Percentiles rank a stretch among this genome's conserved stretches.
These are phyloP conservation scores for Neolamprologus brichardi DNA, from an alignment of 2,113 vertebrate species.

Conservation along the genomic window DNA sequence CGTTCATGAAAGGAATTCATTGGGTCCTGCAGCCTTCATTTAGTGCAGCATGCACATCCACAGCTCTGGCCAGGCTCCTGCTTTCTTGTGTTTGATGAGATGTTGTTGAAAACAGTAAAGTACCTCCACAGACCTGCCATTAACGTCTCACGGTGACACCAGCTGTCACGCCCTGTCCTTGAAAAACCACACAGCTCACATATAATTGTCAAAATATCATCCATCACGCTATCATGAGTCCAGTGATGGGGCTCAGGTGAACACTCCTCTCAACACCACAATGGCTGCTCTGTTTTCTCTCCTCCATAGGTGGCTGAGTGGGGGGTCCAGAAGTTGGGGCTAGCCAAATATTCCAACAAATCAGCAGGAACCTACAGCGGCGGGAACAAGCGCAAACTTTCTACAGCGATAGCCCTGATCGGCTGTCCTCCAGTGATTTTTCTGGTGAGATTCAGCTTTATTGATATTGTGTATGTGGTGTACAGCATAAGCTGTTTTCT, in stretches of 20 bases:
- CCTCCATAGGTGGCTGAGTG: conserved; percentile 86
- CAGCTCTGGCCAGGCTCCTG: neutral
- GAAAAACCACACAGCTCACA: conserved; percentile 13
- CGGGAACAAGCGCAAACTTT: conserved; percentile 95
- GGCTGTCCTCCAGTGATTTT: conserved; percentile 92
- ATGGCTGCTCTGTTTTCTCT: neutral
- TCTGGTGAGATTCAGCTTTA: conserved; percentile 74
- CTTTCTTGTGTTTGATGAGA: neutral
- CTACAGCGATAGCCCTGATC: conserved; percentile 93
- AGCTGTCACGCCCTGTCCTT: conserved; percentile 28
- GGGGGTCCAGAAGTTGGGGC: conserved; percentile 91
- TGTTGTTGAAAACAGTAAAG: neutral
- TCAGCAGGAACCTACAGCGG: conserved; percentile 91
- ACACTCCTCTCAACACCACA: neutral
- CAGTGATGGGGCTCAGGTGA: neutral
- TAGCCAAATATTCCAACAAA: conserved; percentile 87
- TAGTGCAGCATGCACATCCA: neutral
- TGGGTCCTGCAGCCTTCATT: neutral
- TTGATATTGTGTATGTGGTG: neutral
- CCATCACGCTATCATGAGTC: neutral
- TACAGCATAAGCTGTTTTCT: neutral
- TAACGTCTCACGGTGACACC: conserved; percentile 24
- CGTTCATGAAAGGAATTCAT: neutral
- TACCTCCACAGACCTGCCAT: conserved; percentile 1
- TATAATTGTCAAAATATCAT: conserved; percentile 1